Conservation (phyloP, 2,797 vertebrate species). For the Astyanax mexicanus region DNA sequence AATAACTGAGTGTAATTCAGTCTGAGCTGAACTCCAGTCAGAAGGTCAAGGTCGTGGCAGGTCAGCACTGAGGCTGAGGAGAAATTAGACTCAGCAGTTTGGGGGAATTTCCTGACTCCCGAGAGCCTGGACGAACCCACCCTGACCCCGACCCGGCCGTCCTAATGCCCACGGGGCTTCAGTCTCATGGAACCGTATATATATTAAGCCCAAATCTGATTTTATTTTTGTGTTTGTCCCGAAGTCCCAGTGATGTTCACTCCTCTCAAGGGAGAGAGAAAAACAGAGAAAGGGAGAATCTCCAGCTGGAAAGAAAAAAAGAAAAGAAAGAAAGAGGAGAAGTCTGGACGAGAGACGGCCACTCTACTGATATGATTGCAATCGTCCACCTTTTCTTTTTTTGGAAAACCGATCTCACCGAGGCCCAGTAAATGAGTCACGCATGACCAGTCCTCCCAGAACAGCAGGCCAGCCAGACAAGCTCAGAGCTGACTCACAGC, state of each 20-base stretch:
- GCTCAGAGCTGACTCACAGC: conserved; percentile 62
- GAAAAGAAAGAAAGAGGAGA: conserved; percentile 40
- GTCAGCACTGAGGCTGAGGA: conserved; percentile 15
- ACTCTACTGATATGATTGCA: conserved; percentile 70
- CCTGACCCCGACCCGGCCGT: background rate
- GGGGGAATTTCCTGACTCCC: conserved; percentile 45
- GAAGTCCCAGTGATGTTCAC: conserved; percentile 18
- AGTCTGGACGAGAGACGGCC: conserved; percentile 62
- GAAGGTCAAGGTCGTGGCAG: background rate
- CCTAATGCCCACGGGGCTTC: background rate
- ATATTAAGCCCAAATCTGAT: background rate
- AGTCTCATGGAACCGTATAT: conserved; percentile 15
- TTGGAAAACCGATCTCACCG: conserved; percentile 70
- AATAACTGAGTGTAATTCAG: conserved; percentile 16
- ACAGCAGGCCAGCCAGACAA: conserved; percentile 44
- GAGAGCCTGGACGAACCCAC: conserved; percentile 11
- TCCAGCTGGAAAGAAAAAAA: conserved; percentile 11
- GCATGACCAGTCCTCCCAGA: conserved; percentile 58
- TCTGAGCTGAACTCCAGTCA: conserved; percentile 8
- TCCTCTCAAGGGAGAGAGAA: conserved; percentile 3
- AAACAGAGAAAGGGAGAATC: conserved; percentile 38
- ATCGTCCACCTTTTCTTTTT: conserved; percentile 72
- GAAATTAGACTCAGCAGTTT: conserved; percentile 5
- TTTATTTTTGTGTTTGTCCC: conserved; percentile 11
- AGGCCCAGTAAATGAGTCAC: conserved; percentile 73